These are phyloP conservation scores for Myotis vivesi DNA, from an alignment of 2,797 vertebrate genomes.

Conservation along the genomic window DNA sequence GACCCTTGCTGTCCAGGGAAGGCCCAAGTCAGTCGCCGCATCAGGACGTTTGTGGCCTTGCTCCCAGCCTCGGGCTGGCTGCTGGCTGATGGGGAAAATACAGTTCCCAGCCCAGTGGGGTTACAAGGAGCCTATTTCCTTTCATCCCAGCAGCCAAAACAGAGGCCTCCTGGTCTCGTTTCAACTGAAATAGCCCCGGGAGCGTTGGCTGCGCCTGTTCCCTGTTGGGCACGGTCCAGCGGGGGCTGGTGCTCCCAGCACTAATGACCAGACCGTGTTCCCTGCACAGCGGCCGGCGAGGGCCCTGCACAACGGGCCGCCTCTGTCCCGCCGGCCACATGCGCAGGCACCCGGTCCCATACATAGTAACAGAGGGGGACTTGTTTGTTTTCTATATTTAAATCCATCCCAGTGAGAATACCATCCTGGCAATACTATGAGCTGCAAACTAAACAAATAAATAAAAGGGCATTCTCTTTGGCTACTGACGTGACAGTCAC, in stretches of 20 bases:
- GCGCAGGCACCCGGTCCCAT: not conserved
- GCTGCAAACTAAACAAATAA: not conserved
- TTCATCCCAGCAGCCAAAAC: constrained; percentile 27
- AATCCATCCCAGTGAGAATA: not conserved
- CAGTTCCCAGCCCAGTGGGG: not conserved
- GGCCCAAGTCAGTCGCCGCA: not conserved
- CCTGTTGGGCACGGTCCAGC: not conserved
- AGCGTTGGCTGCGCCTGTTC: not conserved
- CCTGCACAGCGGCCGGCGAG: no score
- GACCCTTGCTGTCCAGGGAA: not conserved
- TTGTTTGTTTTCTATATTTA: not conserved
- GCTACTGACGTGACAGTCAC: not conserved
- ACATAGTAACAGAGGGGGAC: not conserved
- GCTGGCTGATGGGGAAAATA: not conserved
- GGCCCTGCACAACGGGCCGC: no score
- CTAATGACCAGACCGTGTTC: not conserved
- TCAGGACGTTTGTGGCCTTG: not conserved
- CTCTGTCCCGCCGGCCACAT: not conserved
- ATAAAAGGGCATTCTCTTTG: not conserved
- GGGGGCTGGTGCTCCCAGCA: not conserved
- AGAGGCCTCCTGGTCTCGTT: constrained; percentile 26
- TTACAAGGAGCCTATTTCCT: constrained; percentile 11
- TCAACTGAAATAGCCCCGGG: not conserved
- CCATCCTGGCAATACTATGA: not conserved
- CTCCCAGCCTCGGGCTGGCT: not conserved